These are phyloP conservation scores for Battus philenor DNA, from an alignment of 1,140 invertebrate species.

Conservation along the genomic window DNA sequence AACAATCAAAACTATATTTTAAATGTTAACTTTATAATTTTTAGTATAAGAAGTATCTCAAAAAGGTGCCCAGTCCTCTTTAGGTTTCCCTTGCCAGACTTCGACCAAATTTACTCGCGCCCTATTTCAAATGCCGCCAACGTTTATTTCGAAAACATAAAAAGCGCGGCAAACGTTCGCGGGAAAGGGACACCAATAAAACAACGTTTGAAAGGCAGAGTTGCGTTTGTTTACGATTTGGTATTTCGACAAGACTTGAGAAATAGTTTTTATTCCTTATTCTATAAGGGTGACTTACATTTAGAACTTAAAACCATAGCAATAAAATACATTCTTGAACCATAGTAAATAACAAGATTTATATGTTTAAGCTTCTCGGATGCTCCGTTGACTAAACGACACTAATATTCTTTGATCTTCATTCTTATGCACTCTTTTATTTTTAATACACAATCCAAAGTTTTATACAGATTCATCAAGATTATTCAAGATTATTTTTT, in stretches of 20 bases:
- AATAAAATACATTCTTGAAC: slow-evolving; percentile 51
- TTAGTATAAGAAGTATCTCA: slow-evolving; percentile 67
- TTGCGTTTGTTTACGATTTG: slow-evolving; percentile 73
- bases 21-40: slow-evolving; percentile 29
- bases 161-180: slow-evolving; percentile 69
- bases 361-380: too few relatives aligned
- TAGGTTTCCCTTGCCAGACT: slow-evolving; percentile 56
- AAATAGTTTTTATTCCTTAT: slow-evolving; percentile 70
- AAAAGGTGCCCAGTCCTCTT: slow-evolving; percentile 59
- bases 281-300: slow-evolving; percentile 45
- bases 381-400: too few relatives aligned
- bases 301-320: slow-evolving; percentile 51
- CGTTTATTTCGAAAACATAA: slow-evolving; percentile 65
- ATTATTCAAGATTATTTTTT: too few relatives aligned
- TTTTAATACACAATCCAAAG: too few relatives aligned
- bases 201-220: slow-evolving; percentile 58
- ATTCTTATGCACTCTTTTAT: too few relatives aligned
- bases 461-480: too few relatives aligned
- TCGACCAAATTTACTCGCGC: slow-evolving; percentile 66
- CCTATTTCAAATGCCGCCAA: slow-evolving; percentile 71
- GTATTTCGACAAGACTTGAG: slow-evolving; percentile 59
- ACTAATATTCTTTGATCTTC: too few relatives aligned
- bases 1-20: slow-evolving; percentile 36
- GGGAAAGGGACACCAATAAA: slow-evolving; percentile 73
- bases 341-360: too few relatives aligned